These are phyloP conservation scores for Leptopilina syphax DNA, from an alignment of 2,888 invertebrate genomes.

Conservation along the genomic window DNA sequence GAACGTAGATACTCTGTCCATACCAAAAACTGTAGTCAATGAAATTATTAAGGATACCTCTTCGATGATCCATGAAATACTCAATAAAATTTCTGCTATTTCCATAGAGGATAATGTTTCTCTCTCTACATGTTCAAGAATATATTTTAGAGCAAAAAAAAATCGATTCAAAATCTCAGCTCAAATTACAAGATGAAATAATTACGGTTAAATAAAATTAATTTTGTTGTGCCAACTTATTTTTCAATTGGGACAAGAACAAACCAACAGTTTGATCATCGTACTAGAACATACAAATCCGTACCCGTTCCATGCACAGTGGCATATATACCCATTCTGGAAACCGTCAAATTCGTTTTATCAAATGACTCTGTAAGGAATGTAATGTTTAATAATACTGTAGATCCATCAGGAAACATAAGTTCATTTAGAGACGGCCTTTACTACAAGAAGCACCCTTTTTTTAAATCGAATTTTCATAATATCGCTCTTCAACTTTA, in stretches of 20 bases:
- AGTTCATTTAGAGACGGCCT: constrained; percentile 36
- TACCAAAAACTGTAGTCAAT: not conserved
- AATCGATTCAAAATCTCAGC: too few species aligned
- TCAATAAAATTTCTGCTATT: constrained; percentile 12
- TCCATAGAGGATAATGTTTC: not conserved
- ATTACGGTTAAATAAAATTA: not conserved
- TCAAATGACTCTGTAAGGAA: not conserved
- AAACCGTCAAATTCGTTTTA: not conserved
- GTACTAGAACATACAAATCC: not conserved
- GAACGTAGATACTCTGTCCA: not conserved
- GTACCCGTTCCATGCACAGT: constrained; percentile 4
- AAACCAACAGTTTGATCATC: not conserved
- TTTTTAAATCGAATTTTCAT: constrained; percentile 26
- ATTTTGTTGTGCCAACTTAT: constrained; percentile 3
- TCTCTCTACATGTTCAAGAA: not conserved
- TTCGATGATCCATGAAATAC: not conserved
- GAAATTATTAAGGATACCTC: not conserved
- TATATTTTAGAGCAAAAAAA: too few species aligned
- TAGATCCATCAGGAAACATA: constrained; percentile 3
- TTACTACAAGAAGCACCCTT: constrained; percentile 30
- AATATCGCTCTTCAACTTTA: constrained; percentile 40
- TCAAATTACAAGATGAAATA: constrained; percentile 2
- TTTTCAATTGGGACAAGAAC: constrained; percentile 3
- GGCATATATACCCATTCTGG: not conserved
- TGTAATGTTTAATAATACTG: not conserved